Conservation (phyloP, 2,113 vertebrate genomes). For the Calypte anna region DNA sequence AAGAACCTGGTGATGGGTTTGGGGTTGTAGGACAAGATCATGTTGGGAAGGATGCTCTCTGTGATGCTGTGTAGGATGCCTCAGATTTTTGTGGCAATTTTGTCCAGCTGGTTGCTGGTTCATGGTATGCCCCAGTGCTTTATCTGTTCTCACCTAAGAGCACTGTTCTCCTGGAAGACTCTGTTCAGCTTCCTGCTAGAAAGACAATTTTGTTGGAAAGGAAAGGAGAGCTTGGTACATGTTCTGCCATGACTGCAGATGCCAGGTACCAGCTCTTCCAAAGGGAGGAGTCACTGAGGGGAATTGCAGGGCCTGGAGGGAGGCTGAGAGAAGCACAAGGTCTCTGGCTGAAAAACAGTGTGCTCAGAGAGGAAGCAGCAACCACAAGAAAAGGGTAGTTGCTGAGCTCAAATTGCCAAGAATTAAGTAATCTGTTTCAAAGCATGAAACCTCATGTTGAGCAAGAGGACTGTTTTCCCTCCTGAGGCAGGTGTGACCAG, state of each 20-base stretch:
- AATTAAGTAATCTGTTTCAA: slow-evolving; percentile 38
- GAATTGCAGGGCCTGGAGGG: not conserved
- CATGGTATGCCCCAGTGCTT: not conserved
- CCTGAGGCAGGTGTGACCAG: not conserved
- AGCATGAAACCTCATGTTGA: slow-evolving; percentile 16
- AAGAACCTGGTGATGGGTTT: not conserved
- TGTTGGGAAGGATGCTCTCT: not conserved
- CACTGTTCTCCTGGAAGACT: not conserved
- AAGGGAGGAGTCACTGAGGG: not conserved
- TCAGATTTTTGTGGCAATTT: not conserved
- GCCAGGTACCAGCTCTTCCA: not conserved
- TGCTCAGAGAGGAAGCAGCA: slow-evolving; percentile 33
- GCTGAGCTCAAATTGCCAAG: not conserved
- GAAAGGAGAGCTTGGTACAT: not conserved
- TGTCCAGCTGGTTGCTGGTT: not conserved
- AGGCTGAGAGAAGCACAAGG: not conserved
- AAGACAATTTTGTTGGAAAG: not conserved
- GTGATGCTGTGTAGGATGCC: not conserved
- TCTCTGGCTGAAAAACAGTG: not conserved
- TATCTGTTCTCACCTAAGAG: not conserved
- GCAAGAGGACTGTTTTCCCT: not conserved
- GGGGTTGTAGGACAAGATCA: not conserved
- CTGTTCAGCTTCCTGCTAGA: not conserved
- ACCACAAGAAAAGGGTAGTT: slow-evolving; percentile 20
- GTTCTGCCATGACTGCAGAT: not conserved